Percentiles rank a stretch among this genome's conserved stretches.
phyloP scores from a whole-genome alignment of 2,797 vertebrate genomes.

The Erethizon dorsatum region DNA sequence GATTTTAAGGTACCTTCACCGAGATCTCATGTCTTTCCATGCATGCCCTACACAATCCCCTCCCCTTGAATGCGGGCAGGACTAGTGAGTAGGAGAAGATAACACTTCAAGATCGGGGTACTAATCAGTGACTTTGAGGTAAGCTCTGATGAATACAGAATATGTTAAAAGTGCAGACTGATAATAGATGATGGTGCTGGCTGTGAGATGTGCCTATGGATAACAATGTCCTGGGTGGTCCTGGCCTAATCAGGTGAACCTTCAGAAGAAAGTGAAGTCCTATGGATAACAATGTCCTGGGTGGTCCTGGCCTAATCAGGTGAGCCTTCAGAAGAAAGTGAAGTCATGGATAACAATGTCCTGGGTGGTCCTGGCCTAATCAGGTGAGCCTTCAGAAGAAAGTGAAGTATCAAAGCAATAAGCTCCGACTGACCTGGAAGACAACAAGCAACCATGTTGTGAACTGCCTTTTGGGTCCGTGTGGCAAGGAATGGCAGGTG shows the following conservation, averaged over 20 bases:
- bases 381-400: not conserved
- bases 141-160: not conserved
- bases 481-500: not conserved
- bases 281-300: not conserved
- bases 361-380: not conserved
- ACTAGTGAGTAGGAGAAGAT: not conserved
- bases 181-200: not conserved
- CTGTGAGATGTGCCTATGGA: not conserved
- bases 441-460: not conserved
- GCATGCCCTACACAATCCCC: accelerated
- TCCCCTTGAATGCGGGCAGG: not conserved
- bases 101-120: not conserved
- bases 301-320: not conserved
- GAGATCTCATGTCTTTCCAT: not conserved
- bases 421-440: not conserved
- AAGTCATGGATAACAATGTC: not conserved
- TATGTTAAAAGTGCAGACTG: not conserved
- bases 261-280: not conserved
- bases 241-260: not conserved
- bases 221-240: not conserved
- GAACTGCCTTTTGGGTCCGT: not conserved
- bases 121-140: not conserved
- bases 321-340: not conserved
- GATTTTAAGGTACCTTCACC: not conserved
- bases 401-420: not conserved